Evolutionary conservation across 2,888 invertebrate genomes (phyloP).

Genomic region (Cryptocephalus moraei): DNA sequence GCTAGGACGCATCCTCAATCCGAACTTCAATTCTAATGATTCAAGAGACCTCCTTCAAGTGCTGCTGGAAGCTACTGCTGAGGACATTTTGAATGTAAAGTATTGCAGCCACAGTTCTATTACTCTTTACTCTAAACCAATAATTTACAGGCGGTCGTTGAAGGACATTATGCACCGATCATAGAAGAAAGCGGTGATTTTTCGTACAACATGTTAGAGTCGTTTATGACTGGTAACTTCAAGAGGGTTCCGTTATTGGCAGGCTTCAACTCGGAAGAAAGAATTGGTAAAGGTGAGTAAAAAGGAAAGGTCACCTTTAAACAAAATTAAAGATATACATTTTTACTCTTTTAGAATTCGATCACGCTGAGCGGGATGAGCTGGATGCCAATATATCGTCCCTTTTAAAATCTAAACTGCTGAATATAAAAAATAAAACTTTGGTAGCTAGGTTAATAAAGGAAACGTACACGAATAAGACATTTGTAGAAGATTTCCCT

Average conservation of each 20-base stretch:
- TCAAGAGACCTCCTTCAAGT: constrained; percentile 3
- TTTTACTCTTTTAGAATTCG: no score
- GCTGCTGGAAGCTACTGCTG: constrained; percentile 1
- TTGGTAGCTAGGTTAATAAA: not conserved
- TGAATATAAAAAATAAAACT: no score
- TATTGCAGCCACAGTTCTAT: no score
- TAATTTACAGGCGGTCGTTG: no score
- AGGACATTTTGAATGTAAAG: no score
- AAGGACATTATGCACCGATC: not conserved
- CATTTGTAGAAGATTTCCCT: constrained; percentile 3
- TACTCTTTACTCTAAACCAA: no score
- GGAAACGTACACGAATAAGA: constrained; percentile 2
- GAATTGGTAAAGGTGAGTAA: not conserved
- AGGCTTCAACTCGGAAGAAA: constrained; percentile 2
- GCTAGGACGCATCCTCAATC: constrained; percentile 3
- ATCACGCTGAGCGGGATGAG: no score
- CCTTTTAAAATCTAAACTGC: no score
- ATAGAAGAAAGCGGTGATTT: constrained; percentile 4
- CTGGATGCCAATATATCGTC: no score
- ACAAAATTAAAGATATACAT: no score
- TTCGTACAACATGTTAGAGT: constrained; percentile 4
- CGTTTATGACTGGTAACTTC: constrained; percentile 4
- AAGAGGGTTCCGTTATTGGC: constrained; percentile 1
- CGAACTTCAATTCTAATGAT: constrained; percentile 3
- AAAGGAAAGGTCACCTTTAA: no score